phyloP scores from a whole-genome alignment of 2,888 invertebrate genomes.

The Neoascia interrupta region DNA sequence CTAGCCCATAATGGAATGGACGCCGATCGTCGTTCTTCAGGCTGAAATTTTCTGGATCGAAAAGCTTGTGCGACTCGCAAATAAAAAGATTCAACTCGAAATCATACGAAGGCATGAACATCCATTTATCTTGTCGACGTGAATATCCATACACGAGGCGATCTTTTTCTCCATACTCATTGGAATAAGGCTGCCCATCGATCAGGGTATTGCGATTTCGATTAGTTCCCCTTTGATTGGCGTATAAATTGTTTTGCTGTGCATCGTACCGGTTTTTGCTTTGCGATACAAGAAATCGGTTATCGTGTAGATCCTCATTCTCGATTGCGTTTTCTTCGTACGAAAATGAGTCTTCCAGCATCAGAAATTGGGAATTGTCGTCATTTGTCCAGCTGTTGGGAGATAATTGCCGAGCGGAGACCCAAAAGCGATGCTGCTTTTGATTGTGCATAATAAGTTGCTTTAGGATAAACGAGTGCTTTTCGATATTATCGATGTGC shows the following conservation, averaged over 20 bases:
- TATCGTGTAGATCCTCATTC: constrained; percentile 78
- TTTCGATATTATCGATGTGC: constrained; percentile 89
- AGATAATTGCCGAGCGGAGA: constrained; percentile 87
- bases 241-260: constrained; percentile 32
- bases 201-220: constrained; percentile 75
- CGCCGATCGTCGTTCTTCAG: constrained; percentile 88
- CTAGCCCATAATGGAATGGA: constrained; percentile 91
- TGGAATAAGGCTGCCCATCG: constrained; percentile 70
- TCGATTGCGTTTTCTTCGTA: constrained; percentile 82
- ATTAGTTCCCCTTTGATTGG: constrained; percentile 64
- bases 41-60: constrained; percentile 83
- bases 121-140: constrained; percentile 88
- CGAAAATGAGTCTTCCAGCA: constrained; percentile 90
- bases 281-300: constrained; percentile 75
- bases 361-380: constrained; percentile 88
- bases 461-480: constrained; percentile 92
- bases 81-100: constrained; percentile 89
- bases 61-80: constrained; percentile 84
- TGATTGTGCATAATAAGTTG: constrained; percentile 91
- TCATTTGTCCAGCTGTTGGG: constrained; percentile 91
- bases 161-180: constrained; percentile 82
- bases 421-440: constrained; percentile 92
- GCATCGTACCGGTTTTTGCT: constrained; percentile 68
- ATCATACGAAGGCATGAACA: constrained; percentile 89
- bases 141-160: constrained; percentile 90